These are phyloP conservation scores for Spialia ferax DNA, from an alignment of 2,888 invertebrate genomes.

Conservation along the genomic window DNA sequence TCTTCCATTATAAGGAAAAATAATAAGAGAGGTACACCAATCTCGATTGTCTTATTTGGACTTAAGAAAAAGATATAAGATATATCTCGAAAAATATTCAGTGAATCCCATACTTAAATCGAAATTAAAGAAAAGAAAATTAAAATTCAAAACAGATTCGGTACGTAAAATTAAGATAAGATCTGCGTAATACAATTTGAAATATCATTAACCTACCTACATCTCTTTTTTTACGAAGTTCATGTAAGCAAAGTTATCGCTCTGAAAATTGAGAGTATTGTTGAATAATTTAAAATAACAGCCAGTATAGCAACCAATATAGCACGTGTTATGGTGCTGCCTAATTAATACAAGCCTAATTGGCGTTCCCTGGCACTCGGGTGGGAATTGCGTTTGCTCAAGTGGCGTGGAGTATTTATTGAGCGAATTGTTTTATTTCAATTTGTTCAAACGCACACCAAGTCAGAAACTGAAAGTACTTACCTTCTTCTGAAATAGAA, in stretches of 20 bases:
- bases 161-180: no score
- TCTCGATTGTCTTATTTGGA: background rate
- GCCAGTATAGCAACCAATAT: conserved; percentile 13
- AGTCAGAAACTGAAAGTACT: conserved; percentile 8
- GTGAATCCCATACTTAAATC: no score
- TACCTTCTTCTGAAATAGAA: conserved; percentile 10
- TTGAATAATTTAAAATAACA: background rate
- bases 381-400: conserved; percentile 24
- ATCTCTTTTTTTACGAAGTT: no score
- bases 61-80: no score
- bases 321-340: conserved; percentile 24
- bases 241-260: no score
- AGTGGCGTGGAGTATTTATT: conserved; percentile 19
- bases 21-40: no score
- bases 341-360: conserved; percentile 32
- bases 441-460: conserved; percentile 20
- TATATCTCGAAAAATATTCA: no score
- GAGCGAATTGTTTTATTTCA: conserved; percentile 31
- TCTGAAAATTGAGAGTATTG: background rate
- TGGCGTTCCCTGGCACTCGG: conserved; percentile 23
- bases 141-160: no score
- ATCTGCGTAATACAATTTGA: no score
- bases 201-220: no score
- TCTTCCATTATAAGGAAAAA: no score
- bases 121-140: no score